These are phyloP conservation scores for Syrmaticus mikado DNA, from an alignment of 2,113 vertebrate species.

Conservation along the genomic window DNA sequence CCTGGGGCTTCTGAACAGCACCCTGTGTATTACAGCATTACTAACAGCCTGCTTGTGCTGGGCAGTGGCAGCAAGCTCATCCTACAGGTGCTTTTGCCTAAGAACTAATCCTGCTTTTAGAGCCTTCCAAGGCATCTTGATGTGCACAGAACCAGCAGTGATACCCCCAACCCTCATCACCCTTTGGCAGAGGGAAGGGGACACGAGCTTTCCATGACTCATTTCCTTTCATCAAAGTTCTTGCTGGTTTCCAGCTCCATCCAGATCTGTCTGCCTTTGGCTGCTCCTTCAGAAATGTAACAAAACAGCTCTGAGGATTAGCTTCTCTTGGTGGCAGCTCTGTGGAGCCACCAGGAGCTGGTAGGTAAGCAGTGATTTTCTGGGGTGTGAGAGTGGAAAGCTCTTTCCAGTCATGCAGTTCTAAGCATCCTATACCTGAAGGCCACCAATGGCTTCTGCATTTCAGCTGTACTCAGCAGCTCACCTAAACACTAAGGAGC, in stretches of 20 bases:
- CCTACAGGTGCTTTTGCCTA: background rate
- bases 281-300: constrained; percentile 32
- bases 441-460: background rate
- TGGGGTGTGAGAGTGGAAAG: background rate
- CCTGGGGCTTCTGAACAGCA: background rate
- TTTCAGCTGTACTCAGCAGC: background rate
- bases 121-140: background rate
- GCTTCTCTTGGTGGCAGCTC: background rate
- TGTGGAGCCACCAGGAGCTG: background rate
- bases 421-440: background rate
- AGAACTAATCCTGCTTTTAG: background rate
- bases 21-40: background rate
- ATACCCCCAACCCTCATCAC: background rate
- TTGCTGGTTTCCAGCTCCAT: constrained; percentile 60
- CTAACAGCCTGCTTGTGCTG: background rate
- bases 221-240: constrained; percentile 49
- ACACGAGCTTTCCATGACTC: constrained; percentile 11
- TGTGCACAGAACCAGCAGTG: constrained; percentile 24
- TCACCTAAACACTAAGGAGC: background rate
- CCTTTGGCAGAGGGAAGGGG: background rate
- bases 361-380: constrained; percentile 44
- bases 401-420: background rate
- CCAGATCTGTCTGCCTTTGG: constrained; percentile 68
- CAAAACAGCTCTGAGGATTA: background rate
- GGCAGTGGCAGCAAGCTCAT: background rate